Conservation (phyloP, 2,797 vertebrate species). For the Octomys mimax region DNA sequence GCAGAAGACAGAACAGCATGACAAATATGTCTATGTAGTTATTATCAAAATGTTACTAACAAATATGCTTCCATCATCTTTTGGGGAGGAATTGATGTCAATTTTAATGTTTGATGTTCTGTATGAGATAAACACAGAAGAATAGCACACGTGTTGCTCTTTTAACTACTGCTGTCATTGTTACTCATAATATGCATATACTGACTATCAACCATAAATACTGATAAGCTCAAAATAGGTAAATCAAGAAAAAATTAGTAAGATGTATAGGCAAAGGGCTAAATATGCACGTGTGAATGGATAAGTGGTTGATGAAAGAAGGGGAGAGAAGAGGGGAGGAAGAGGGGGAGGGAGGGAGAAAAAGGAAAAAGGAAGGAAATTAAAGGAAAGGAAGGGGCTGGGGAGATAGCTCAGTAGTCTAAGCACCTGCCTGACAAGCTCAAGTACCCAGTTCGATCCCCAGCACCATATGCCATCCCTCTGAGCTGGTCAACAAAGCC, state of each 20-base stretch:
- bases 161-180: not conserved
- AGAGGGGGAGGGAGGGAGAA: too few species aligned
- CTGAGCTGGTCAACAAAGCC: too few species aligned
- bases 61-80: slow-evolving; percentile 77
- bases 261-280: slow-evolving; percentile 10
- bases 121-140: slow-evolving; percentile 56
- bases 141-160: not conserved
- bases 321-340: not conserved
- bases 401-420: too few species aligned
- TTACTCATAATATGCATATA: slow-evolving; percentile 4
- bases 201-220: not conserved
- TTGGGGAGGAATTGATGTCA: slow-evolving; percentile 64
- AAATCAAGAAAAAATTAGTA: slow-evolving; percentile 3
- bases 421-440: too few species aligned
- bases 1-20: slow-evolving; percentile 67
- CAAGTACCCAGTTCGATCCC: too few species aligned
- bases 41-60: slow-evolving; percentile 80
- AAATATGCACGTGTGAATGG: not conserved
- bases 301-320: not conserved
- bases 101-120: slow-evolving; percentile 70
- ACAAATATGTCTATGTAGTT: slow-evolving; percentile 78
- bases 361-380: not conserved
- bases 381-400: not conserved
- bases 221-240: not conserved
- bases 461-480: too few species aligned